Evolutionary conservation across 2,113 vertebrate species (phyloP), one percentile per base, ranked within the genome.

Genomic region (Hoplias malabaricus): DNA sequence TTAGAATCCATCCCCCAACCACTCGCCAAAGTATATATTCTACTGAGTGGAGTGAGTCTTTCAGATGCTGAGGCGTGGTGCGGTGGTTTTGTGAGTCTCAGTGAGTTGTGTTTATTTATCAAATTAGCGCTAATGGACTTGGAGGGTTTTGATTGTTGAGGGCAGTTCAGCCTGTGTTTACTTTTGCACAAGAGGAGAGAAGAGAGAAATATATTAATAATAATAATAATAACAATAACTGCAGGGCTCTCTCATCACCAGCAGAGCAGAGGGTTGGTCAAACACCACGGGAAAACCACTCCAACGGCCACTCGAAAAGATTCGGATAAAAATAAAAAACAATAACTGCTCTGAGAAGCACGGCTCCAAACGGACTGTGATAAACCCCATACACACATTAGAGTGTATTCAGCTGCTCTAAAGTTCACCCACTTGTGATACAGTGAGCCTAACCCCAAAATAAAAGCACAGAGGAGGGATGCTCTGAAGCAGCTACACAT

Each of bases 1-100:
- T 83, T 85, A 77, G 79, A 75, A 69, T 80, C 67, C 77, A 80
- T 82, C 62, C 80, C 75, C n/a, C 54, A 67, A 33, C 73, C 40
- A 57, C 66, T 25, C 70, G 23, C 75, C 80, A 80, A 78, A 81
- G 79, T 74, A 83, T 81, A n/a, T n/a, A n/a, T n/a, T n/a, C n/a
- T n/a, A n/a, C n/a, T n/a, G n/a, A n/a, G n/a, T n/a, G n/a, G n/a
- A n/a, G n/a, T n/a, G n/a, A n/a, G n/a, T n/a, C n/a, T n/a, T n/a
- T n/a, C n/a, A n/a, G n/a, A n/a, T n/a, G n/a, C n/a, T n/a, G n/a
- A n/a, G n/a, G n/a, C 68, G 34, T 46, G 62, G 73, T 66, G 46
- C 54, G 74, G 63, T 48, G 29, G 3, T 40, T 12, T n/a, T 5
- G 12, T 16, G 57, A 9, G 4, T 33, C 71, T 71, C 77, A 79